Conservation (phyloP, 2,888 invertebrate genomes). For the Nomada fucata region DNA sequence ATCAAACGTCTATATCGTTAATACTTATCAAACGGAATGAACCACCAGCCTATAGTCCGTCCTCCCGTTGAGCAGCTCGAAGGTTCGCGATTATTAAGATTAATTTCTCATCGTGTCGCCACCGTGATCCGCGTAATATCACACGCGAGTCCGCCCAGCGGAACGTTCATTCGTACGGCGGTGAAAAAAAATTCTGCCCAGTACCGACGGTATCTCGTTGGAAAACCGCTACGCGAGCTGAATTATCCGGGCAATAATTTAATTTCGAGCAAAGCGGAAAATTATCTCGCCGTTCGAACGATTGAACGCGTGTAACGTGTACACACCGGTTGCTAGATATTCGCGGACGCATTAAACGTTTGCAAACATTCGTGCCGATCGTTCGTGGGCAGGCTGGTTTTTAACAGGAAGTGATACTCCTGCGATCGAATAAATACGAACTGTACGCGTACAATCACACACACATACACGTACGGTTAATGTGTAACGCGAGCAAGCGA, state of each 20-base stretch:
- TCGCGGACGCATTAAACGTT: slow-evolving; percentile 7
- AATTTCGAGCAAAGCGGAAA: background rate
- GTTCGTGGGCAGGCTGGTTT: slow-evolving; percentile 3
- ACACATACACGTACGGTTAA: slow-evolving; percentile 2
- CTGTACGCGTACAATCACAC: background rate
- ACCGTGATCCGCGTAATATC: slow-evolving; percentile 1
- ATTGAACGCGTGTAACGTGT: background rate
- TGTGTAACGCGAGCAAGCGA: background rate
- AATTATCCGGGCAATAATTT: background rate
- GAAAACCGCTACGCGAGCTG: background rate
- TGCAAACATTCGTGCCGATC: slow-evolving; percentile 8
- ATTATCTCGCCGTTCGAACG: slow-evolving; percentile 19
- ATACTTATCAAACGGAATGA: slow-evolving; percentile 3
- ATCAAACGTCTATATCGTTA: slow-evolving; percentile 18
- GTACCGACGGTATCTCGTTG: background rate
- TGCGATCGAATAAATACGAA: slow-evolving; percentile 31
- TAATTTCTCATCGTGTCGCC: slow-evolving; percentile 3
- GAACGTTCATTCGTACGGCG: background rate
- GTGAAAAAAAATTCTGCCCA: background rate
- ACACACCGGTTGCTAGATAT: background rate
- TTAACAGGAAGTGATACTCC: slow-evolving; percentile 12
- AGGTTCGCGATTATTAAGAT: slow-evolving; percentile 31
- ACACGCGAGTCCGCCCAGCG: background rate
- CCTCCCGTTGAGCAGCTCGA: background rate
- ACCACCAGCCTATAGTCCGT: slow-evolving; percentile 1